Evolutionary conservation across 1,140 invertebrate species (phyloP).

Genomic region (Marisa cornuarietis): DNA sequence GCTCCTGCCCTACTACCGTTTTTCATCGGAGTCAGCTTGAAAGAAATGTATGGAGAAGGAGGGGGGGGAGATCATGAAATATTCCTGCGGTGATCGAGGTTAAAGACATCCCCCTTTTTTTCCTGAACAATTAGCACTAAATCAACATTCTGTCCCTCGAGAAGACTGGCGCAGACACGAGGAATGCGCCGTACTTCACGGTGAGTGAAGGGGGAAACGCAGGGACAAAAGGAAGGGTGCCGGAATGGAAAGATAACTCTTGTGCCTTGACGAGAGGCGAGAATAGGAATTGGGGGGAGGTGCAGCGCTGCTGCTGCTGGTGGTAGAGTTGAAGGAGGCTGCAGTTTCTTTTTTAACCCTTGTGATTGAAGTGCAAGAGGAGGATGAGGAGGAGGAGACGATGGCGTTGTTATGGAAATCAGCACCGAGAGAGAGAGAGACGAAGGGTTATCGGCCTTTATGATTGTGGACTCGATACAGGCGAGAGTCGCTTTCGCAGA

Average conservation of each 20-base stretch:
- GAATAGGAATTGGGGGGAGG: not conserved
- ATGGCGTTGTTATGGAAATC: not conserved
- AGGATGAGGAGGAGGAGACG: not conserved
- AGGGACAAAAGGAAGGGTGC: not conserved
- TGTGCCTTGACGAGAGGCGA: not conserved
- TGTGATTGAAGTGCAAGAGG: not conserved
- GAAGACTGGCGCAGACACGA: not conserved
- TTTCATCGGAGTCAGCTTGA: not conserved
- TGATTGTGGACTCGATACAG: not conserved
- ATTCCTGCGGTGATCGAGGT: slow-evolving; percentile 10
- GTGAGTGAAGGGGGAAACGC: not conserved
- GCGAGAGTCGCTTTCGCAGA: not conserved
- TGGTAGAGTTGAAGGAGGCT: not conserved
- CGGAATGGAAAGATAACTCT: not conserved
- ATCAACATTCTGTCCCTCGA: slow-evolving; percentile 7
- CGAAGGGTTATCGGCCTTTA: not conserved
- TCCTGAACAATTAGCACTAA: slow-evolving; percentile 18
- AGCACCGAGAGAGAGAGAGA: not conserved
- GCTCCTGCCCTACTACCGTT: not conserved
- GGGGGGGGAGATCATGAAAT: not conserved
- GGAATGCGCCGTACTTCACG: not conserved
- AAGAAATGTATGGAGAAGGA: not conserved
- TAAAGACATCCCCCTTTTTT: slow-evolving; percentile 13
- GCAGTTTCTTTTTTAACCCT: not conserved
- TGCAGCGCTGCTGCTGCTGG: not conserved